Conservation (phyloP, 2,113 vertebrate species). For the Rattus rattus region DNA sequence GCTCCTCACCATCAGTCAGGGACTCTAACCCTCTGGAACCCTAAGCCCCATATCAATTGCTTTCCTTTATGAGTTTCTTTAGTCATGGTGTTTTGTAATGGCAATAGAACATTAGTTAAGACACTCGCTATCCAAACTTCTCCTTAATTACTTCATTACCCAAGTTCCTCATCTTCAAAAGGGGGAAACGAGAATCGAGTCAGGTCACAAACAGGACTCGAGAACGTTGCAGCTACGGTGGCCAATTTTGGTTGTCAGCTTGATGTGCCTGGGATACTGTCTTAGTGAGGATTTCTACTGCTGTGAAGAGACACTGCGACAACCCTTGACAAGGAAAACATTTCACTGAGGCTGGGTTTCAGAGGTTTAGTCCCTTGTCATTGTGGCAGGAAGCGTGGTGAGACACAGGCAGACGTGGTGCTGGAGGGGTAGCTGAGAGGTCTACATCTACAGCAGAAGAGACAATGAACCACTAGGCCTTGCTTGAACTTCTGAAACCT, state of each 20-base stretch:
- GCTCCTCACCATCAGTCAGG: neutral
- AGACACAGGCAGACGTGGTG: neutral
- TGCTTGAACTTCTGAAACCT: neutral
- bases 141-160: constrained; percentile 25
- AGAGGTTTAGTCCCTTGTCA: neutral
- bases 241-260: neutral
- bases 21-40: neutral
- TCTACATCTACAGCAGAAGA: neutral
- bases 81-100: neutral
- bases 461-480: neutral
- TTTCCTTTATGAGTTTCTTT: neutral
- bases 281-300: neutral
- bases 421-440: neutral
- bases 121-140: neutral
- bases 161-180: neutral
- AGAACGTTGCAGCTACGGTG: too few species aligned
- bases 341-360: neutral
- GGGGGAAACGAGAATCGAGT: neutral
- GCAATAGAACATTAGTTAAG: neutral
- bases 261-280: neutral
- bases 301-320: neutral
- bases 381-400: neutral
- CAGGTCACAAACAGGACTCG: neutral
- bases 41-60: neutral
- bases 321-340: neutral